Base-by-base conservation (phyloP, 2,888 invertebrate species). In the Blastobasis adustella region DNA sequence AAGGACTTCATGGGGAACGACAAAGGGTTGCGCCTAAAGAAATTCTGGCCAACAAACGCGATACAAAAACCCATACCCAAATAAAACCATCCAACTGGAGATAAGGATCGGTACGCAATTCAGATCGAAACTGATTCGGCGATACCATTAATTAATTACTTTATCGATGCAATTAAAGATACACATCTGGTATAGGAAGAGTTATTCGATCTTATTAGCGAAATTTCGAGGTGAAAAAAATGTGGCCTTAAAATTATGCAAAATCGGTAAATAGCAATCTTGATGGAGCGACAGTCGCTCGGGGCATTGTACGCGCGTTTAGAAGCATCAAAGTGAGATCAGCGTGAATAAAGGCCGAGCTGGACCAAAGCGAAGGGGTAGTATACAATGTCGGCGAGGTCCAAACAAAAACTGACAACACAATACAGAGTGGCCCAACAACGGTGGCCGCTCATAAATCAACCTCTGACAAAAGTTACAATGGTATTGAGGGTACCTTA, bases 401-500 rank as follows among this genome's bases (percentile, higher is more conserved):
- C 81, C 82, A 82, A 85, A 85, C 84, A 87, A 87, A 87, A 87
- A 79, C 81, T 84, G 85, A 84, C 86, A 85, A 77, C 83, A 87
- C 87, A 88, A 87, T 87, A 79, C 82, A 55, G 76, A 79, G 79
- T 82, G 84, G 84, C 63, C 79, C 80, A 83, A 86, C 87, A 86
- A 86, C 86, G 81, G 87, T 86, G 87, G 86, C 87, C 78, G 83
- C 80, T 84, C 87, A 80, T 88, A 88, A 88, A 88, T 87, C 88
- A 87, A 83, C 76, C 82, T 82, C 85, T 76, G 81, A 88, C 87
- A 88, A 88, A 85, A 83, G 87, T 82, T 82, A 88, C 88, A 88
- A 88, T 86, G 77, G 83, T 84, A 83, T 86, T 87, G 86, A 87
- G 85, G 87, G 88, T 82, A 85, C 87, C 87, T 85, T 85, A 87